A percentile compares a stretch with the other conserved stretches of the same genome.
phyloP scores from a whole-genome alignment of 2,113 vertebrate genomes.

The Hoplias malabaricus region DNA sequence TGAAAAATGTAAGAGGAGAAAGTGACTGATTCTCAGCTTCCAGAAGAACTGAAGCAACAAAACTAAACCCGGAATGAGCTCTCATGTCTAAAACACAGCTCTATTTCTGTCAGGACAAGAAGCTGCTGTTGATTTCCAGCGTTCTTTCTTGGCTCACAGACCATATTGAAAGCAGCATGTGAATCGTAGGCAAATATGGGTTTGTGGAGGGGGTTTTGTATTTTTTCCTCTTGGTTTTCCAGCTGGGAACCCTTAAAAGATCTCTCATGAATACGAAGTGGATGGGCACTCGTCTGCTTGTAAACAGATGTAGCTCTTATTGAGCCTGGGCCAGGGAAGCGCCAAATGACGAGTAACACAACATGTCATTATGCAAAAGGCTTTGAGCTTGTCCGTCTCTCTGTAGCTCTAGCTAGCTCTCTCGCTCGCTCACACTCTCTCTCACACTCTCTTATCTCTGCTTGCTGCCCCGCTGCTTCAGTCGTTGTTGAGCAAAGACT shows the following conservation, averaged over 20 bases:
- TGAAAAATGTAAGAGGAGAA: constrained; percentile 9
- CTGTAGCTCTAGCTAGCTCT: constrained; percentile 4
- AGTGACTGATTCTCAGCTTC: constrained; percentile 1
- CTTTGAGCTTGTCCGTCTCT: constrained; percentile 35
- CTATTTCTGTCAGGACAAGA: constrained; percentile 40
- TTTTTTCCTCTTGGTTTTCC: constrained; percentile 26
- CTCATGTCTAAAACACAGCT: constrained; percentile 38
- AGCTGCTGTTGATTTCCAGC: constrained; percentile 18
- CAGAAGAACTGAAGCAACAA: constrained; percentile 13
- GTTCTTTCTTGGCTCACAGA: constrained; percentile 9
- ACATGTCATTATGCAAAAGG: constrained; percentile 59
- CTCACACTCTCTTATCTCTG: background rate
- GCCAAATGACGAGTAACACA: constrained; percentile 50
- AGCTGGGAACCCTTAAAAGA: constrained; percentile 55
- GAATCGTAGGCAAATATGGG: constrained; percentile 37
- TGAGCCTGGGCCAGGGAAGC: constrained; percentile 37
- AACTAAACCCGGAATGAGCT: constrained; percentile 28
- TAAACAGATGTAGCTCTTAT: constrained; percentile 56
- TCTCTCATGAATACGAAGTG: constrained; percentile 49
- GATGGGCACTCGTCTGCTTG: constrained; percentile 44
- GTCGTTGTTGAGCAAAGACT: background rate
- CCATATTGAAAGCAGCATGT: constrained; percentile 26
- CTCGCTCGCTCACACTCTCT: background rate
- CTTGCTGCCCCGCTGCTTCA: constrained; percentile 17
- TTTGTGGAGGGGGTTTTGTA: background rate